Percentiles rank a stretch among this genome's conserved stretches.
These are phyloP conservation scores for Machimus atricapillus DNA, from an alignment of 2,888 invertebrate genomes.

Conservation along the genomic window DNA sequence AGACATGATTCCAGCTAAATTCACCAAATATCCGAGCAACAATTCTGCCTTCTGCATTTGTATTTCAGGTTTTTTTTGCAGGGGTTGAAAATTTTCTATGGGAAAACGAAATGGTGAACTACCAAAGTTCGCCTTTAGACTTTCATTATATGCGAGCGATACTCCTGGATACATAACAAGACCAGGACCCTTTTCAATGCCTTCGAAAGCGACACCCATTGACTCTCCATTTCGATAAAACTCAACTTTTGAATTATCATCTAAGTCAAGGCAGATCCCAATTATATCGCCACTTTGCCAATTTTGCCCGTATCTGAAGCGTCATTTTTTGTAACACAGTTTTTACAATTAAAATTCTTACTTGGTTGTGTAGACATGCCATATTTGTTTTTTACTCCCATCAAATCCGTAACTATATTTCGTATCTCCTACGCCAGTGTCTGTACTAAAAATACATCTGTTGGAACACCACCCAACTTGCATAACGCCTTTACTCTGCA, in stretches of 20 bases:
- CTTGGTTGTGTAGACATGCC: slow-evolving; percentile 62
- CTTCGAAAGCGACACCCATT: slow-evolving; percentile 76
- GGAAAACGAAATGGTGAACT: slow-evolving; percentile 73
- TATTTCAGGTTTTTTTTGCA: slow-evolving; percentile 66
- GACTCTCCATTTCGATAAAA: slow-evolving; percentile 77
- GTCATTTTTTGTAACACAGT: background rate
- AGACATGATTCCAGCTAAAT: slow-evolving; percentile 56
- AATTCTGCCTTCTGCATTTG: slow-evolving; percentile 55
- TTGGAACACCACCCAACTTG: slow-evolving; percentile 85
- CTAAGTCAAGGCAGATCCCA: slow-evolving; percentile 76
- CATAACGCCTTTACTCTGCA: slow-evolving; percentile 86
- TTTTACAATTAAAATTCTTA: slow-evolving; percentile 47
- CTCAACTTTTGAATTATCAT: slow-evolving; percentile 73
- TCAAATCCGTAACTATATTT: slow-evolving; percentile 77
- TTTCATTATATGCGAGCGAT: slow-evolving; percentile 78
- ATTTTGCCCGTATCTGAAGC: slow-evolving; percentile 71
- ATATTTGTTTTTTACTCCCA: slow-evolving; percentile 62
- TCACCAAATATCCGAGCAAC: slow-evolving; percentile 56
- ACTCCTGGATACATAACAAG: slow-evolving; percentile 83
- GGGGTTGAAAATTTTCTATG: slow-evolving; percentile 70
- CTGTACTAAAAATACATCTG: slow-evolving; percentile 78
- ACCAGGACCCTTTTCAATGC: slow-evolving; percentile 74
- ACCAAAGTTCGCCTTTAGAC: slow-evolving; percentile 81
- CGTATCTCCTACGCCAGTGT: slow-evolving; percentile 81
- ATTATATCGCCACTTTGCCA: slow-evolving; percentile 88